phyloP scores from a whole-genome alignment of 2,113 vertebrate species.

The Oryzias celebensis region DNA sequence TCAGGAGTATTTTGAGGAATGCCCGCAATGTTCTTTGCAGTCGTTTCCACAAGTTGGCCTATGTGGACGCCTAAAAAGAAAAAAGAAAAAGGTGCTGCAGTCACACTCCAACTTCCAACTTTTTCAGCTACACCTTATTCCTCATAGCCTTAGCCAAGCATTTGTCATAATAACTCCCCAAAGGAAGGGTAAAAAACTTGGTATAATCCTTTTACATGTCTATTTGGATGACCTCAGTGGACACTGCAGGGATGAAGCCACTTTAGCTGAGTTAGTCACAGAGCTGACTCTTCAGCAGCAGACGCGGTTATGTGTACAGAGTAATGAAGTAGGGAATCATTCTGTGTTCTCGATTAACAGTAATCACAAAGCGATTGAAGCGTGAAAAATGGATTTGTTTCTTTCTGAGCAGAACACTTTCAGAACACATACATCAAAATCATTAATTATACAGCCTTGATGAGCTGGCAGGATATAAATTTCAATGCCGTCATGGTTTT shows the following conservation, averaged over 20 bases:
- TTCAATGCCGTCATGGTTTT: slow-evolving; percentile 31
- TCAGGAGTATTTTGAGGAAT: slow-evolving; percentile 70
- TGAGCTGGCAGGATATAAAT: slow-evolving; percentile 40
- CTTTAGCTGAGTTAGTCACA: slow-evolving; percentile 45
- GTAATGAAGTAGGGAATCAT: slow-evolving; percentile 72
- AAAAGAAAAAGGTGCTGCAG: slow-evolving; percentile 11
- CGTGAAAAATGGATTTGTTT: slow-evolving; percentile 75
- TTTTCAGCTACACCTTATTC: slow-evolving; percentile 39
- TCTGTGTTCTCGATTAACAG: slow-evolving; percentile 76
- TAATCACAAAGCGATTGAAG: slow-evolving; percentile 70
- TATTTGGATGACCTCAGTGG: slow-evolving; percentile 57
- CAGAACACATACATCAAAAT: slow-evolving; percentile 55
- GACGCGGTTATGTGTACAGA: slow-evolving; percentile 63
- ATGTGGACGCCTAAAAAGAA: slow-evolving; percentile 29
- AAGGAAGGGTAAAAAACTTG: not conserved
- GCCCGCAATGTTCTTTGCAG: slow-evolving; percentile 56
- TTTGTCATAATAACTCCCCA: slow-evolving; percentile 25
- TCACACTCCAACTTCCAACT: slow-evolving; percentile 12
- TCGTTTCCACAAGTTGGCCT: slow-evolving; percentile 59
- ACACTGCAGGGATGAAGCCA: slow-evolving; percentile 35
- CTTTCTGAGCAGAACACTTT: slow-evolving; percentile 63
- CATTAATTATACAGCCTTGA: slow-evolving; percentile 63
- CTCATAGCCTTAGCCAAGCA: slow-evolving; percentile 43
- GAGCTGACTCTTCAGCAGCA: slow-evolving; percentile 33
- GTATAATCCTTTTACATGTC: slow-evolving; percentile 23